Evolutionary conservation across 64 coral and sea anemone genomes (phyloP).

Genomic region (Platygyra sinensis): DNA sequence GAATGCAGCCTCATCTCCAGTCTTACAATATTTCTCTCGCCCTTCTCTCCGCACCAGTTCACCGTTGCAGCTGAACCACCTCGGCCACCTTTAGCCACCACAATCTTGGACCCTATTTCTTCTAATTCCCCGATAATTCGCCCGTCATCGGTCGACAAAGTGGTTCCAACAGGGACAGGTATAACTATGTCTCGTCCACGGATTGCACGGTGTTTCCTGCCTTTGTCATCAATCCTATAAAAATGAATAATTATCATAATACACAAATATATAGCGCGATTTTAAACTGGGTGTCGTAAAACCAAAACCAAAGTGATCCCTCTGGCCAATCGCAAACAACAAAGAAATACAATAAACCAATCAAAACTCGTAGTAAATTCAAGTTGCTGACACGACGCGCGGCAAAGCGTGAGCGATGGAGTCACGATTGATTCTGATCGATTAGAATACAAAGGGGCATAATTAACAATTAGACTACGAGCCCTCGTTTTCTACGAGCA

Average conservation of each 20-base stretch:
- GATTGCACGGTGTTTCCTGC: conserved; percentile 60
- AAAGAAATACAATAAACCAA: no score
- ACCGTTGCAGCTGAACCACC: conserved; percentile 79
- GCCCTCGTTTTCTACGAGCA: no score
- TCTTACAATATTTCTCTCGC: conserved; percentile 65
- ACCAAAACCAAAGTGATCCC: no score
- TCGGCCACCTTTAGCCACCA: conserved; percentile 82
- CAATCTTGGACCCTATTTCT: conserved; percentile 61
- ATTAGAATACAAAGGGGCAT: no score
- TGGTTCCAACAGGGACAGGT: conserved; percentile 88
- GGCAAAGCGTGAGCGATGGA: no score
- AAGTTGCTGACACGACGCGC: no score
- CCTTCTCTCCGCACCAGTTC: conserved; percentile 86
- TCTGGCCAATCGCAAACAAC: no score
- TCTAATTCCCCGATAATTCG: conserved; percentile 74
- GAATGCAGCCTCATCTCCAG: conserved; percentile 80
- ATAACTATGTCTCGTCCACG: conserved; percentile 81
- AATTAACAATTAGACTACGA: no score
- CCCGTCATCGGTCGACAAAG: conserved; percentile 71
- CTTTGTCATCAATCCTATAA: conserved; percentile 37
- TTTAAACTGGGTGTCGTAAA: no score
- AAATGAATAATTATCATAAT: background rate
- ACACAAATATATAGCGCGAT: no score
- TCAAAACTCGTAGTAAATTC: no score
- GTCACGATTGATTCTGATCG: no score